Conservation (phyloP, 2,113 vertebrate species). For the Butorides virescens region DNA sequence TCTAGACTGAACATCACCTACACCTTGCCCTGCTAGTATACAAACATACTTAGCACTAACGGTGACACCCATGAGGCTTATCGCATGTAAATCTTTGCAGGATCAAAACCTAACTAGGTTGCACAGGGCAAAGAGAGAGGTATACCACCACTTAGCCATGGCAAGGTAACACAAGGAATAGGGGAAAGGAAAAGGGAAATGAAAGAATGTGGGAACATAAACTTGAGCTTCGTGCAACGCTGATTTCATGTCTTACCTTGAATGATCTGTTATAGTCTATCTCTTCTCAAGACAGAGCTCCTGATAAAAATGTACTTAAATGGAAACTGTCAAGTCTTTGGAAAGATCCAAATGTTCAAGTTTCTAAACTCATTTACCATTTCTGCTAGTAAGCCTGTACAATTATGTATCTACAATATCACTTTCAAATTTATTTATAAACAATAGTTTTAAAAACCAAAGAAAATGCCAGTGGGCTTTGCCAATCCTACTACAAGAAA, state of each 20-base stretch:
- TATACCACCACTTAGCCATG: neutral
- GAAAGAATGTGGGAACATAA: conserved; percentile 27
- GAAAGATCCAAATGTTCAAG: conserved; percentile 13
- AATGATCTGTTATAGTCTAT: conserved; percentile 59
- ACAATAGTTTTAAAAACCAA: neutral
- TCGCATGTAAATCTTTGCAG: neutral
- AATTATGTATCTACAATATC: neutral
- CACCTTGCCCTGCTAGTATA: neutral
- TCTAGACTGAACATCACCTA: neutral
- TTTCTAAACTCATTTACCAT: neutral
- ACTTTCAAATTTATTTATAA: conserved; percentile 17
- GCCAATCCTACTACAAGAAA: neutral
- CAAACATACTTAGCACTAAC: neutral
- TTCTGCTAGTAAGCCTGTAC: neutral
- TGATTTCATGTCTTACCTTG: conserved; percentile 72
- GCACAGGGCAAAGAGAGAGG: neutral
- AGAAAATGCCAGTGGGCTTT: neutral
- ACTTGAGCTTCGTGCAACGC: conserved; percentile 25
- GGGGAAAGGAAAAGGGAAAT: neutral
- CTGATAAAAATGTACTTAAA: conserved; percentile 73
- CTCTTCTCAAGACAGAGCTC: conserved; percentile 72
- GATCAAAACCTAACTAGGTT: neutral
- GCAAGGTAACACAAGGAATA: conserved; percentile 64
- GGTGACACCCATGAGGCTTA: neutral
- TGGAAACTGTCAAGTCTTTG: conserved; percentile 63